Evolutionary conservation across 37 sponge, comb jelly and placozoan species (phyloP).

Genomic region (Ianthella basta): DNA sequence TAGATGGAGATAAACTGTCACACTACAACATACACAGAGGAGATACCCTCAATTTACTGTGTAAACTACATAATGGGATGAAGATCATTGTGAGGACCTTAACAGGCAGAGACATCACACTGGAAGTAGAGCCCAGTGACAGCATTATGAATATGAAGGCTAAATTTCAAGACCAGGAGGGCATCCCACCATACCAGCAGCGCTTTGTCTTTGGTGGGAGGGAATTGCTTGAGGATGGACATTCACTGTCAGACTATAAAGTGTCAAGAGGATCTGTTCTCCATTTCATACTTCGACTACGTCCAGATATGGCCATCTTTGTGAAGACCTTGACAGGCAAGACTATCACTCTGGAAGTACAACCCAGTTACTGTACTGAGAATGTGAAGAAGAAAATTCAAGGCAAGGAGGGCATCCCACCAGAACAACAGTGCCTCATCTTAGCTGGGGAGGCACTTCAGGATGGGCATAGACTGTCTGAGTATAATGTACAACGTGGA

Average conservation of each 20-base stretch:
- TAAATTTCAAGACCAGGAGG: not conserved
- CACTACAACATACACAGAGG: conserved; percentile 72
- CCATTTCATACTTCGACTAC: conserved; percentile 20
- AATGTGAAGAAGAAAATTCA: conserved; percentile 71
- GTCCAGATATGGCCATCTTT: conserved; percentile 58
- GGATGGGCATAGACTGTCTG: conserved; percentile 61
- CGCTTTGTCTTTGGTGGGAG: not conserved
- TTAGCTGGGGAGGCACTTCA: conserved; percentile 63
- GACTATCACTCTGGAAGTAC: conserved; percentile 68
- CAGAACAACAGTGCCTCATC: conserved; percentile 65
- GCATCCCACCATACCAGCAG: not conserved
- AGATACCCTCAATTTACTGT: conserved; percentile 39
- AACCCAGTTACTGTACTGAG: conserved; percentile 53
- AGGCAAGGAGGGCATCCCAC: conserved; percentile 66
- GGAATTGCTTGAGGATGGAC: not conserved
- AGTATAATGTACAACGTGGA: conserved; percentile 65
- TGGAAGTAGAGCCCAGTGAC: not conserved
- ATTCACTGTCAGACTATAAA: too few relatives aligned
- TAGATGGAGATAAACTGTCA: conserved; percentile 59
- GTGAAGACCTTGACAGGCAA: conserved; percentile 71
- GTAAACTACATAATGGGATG: conserved; percentile 13
- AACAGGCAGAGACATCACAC: not conserved
- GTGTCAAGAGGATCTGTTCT: not conserved
- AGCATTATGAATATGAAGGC: not conserved
- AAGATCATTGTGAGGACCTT: not conserved